Evolutionary conservation across 2,113 vertebrate species (phyloP).

Genomic region (Eptesicus fuscus): DNA sequence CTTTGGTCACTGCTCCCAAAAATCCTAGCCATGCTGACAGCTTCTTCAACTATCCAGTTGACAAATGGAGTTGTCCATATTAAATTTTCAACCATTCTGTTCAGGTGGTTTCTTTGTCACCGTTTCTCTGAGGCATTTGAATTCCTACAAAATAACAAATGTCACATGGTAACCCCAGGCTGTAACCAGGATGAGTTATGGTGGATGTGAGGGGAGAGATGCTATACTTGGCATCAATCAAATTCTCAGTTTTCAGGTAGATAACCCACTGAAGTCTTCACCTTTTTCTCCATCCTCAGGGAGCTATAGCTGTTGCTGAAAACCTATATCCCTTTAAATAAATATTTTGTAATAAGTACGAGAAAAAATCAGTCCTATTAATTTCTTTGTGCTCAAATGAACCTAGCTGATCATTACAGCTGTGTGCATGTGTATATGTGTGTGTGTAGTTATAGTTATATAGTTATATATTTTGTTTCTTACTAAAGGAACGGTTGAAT

Average conservation of each 20-base stretch:
- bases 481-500: conserved; percentile 82
- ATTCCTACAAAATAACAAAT: not conserved
- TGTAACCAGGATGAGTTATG: not conserved
- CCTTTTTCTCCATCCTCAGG: not conserved
- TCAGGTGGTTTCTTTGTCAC: not conserved
- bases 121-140: not conserved
- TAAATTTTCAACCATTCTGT: not conserved
- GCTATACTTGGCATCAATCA: not conserved
- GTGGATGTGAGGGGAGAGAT: not conserved
- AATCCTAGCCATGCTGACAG: not conserved
- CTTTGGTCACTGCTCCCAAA: not conserved
- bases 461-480: conserved; percentile 76
- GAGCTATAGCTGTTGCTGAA: not conserved
- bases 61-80: not conserved
- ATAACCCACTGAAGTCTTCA: not conserved
- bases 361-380: conserved; percentile 50
- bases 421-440: not conserved
- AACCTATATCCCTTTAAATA: conserved; percentile 55
- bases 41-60: not conserved
- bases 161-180: not conserved
- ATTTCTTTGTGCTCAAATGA: conserved; percentile 70
- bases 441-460: conserved; percentile 41
- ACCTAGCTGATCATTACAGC: conserved; percentile 52
- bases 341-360: conserved; percentile 62
- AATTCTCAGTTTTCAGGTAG: not conserved